phyloP scores from a whole-genome alignment of 1,140 invertebrate genomes.

The Papilio helenus region DNA sequence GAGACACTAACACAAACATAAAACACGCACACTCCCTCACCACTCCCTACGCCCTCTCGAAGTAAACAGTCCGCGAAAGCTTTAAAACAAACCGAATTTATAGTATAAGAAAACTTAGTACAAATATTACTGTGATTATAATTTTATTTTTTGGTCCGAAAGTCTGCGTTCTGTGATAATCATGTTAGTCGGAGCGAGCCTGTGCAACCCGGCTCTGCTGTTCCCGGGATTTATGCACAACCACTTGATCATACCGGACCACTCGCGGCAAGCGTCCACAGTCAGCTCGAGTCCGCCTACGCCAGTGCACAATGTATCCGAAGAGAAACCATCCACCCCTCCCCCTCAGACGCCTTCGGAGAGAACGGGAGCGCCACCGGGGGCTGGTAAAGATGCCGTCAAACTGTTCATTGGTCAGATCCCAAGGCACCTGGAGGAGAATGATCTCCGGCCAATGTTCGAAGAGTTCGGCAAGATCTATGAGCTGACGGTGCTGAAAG shows the following conservation, averaged over 20 bases:
- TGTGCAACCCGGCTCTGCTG: slow-evolving; percentile 66
- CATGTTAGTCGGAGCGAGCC: slow-evolving; percentile 71
- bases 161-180: slow-evolving; percentile 48
- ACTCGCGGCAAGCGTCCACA: slow-evolving; percentile 46
- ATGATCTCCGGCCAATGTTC: slow-evolving; percentile 94
- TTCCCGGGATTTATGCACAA: slow-evolving; percentile 67
- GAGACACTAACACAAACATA: slow-evolving; percentile 68
- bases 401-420: slow-evolving; percentile 97
- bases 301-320: slow-evolving; percentile 59
- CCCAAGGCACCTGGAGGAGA: slow-evolving; percentile 94
- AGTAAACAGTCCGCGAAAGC: slow-evolving; percentile 72
- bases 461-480: slow-evolving; percentile 97
- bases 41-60: slow-evolving; percentile 62
- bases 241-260: slow-evolving; percentile 45
- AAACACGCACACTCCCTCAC: slow-evolving; percentile 63
- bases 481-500: slow-evolving; percentile 96
- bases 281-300: slow-evolving; percentile 64
- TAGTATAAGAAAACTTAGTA: slow-evolving; percentile 75
- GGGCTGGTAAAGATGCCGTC: slow-evolving; percentile 85
- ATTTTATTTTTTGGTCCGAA: slow-evolving; percentile 51
- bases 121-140: slow-evolving; percentile 74
- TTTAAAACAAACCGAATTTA: slow-evolving; percentile 81
- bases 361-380: slow-evolving; percentile 73
- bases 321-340: slow-evolving; percentile 50
- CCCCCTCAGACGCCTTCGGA: slow-evolving; percentile 65